Evolutionary conservation across 2,113 vertebrate species (phyloP).

Genomic region (Albula glossodonta): DNA sequence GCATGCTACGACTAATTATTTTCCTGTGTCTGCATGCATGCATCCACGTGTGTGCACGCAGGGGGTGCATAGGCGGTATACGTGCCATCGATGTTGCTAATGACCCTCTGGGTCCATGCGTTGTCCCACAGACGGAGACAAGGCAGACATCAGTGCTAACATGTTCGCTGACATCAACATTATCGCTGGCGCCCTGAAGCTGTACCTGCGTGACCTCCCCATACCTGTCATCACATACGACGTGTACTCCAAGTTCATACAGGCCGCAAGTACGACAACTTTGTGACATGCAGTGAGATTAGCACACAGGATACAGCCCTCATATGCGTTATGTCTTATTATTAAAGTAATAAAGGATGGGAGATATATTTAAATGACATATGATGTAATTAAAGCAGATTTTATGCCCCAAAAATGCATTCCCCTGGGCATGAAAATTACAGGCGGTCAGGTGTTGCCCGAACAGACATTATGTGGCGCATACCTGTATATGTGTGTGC

Average conservation of each 20-base stretch:
- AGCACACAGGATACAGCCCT: neutral
- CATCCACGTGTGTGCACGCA: neutral
- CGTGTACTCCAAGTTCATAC: slow-evolving; percentile 93
- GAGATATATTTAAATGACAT: neutral
- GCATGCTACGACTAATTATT: neutral
- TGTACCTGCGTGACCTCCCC: slow-evolving; percentile 93
- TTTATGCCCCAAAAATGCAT: neutral
- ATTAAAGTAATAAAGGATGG: neutral
- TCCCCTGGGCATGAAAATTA: neutral
- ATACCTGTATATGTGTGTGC: neutral
- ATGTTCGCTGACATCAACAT: slow-evolving; percentile 94
- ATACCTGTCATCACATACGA: slow-evolving; percentile 96
- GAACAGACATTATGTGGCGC: too few species aligned
- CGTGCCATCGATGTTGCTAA: neutral
- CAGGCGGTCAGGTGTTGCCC: neutral
- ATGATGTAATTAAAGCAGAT: neutral
- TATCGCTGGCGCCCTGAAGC: slow-evolving; percentile 92
- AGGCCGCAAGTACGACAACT: slow-evolving; percentile 87
- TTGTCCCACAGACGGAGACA: slow-evolving; percentile 87
- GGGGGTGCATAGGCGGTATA: neutral
- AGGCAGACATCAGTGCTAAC: slow-evolving; percentile 88
- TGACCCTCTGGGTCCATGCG: neutral
- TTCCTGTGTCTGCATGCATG: neutral
- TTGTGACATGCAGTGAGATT: neutral
- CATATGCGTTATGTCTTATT: neutral